Evolutionary conservation across 2,797 vertebrate genomes (phyloP), one percentile per base, ranked within the genome.

Genomic region (Anabas testudineus): DNA sequence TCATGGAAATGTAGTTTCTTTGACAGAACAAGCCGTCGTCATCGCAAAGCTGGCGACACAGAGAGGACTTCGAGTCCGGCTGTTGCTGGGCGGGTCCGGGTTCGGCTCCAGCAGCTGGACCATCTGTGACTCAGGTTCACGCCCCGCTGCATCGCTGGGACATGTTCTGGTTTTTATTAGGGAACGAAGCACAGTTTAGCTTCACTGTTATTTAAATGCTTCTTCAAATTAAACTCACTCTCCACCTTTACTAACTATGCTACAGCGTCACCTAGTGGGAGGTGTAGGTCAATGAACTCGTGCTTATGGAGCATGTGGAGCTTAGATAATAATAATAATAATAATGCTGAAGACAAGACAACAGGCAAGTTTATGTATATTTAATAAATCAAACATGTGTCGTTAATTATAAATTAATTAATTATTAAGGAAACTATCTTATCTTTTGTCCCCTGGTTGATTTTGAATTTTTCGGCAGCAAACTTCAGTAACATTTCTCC

Each of bases 1-100:
- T 74, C 54, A 86, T 82, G 92, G 90, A 91, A 87, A 85, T 93
- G 93, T 89, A 92, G 92, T 93, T 88, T 62, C 73, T 80, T 32
- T 4, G 18, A 14, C 30, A 32, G 61, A 26, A 21, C n/a, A 7
- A 14, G 66, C 9, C 14, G 45, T 12, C 10, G 51, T 73, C 58
- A 55, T 10, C 1, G 4, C 5, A 3, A 34, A 32, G 6, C 16
- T 0, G 16, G 16, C 2, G 66, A 46, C 32, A 43, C 3, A 2
- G 30, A 19, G 45, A 63, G 74, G 71, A 92, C 89, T 91, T 42
- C 85, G 91, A 52, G 45, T 92, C 86, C 90, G 78, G 67, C 87
- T 36, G 39, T 51, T 30, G 63, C 28, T 30, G 46, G 83, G 80
- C 68, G 80, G 36, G 57, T 58, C 63, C 51, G 30, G 54, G 14